Conservation (phyloP, 1,140 invertebrate species). For the Arctopsyche grandis region DNA sequence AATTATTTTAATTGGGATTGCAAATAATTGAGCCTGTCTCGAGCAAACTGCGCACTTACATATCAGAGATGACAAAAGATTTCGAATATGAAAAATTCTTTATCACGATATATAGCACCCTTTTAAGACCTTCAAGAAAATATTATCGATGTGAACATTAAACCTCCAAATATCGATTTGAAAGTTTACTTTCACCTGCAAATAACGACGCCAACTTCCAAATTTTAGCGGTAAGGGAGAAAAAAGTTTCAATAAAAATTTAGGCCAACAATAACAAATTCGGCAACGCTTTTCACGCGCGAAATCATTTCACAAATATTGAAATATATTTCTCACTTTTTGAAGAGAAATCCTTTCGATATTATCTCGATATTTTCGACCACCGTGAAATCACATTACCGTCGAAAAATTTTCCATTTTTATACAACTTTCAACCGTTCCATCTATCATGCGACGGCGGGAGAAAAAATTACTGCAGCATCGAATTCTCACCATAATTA, state of each 20-base stretch:
- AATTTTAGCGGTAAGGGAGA: not conserved
- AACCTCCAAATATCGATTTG: too few species aligned
- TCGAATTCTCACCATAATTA: constrained; percentile 16
- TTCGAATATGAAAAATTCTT: too few species aligned
- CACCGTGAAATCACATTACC: not conserved
- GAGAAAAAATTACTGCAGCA: constrained; percentile 9
- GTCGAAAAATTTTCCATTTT: constrained; percentile 10
- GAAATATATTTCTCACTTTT: constrained; percentile 1
- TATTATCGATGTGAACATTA: too few species aligned
- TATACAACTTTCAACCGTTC: not conserved
- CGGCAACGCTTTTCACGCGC: not conserved
- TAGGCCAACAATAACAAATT: constrained; percentile 26
- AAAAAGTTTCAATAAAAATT: constrained; percentile 23
- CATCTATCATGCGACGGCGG: constrained; percentile 6
- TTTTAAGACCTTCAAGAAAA: too few species aligned
- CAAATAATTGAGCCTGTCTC: too few species aligned
- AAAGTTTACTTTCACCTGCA: not conserved
- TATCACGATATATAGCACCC: too few species aligned
- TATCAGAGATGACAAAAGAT: too few species aligned
- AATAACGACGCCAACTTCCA: not conserved
- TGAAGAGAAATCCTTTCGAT: not conserved
- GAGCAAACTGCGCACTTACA: too few species aligned
- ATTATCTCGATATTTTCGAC: not conserved
- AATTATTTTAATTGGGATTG: too few species aligned
- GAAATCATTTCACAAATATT: not conserved